A percentile compares a stretch with the other conserved stretches of the same genome.
Conservation (phyloP, 1,140 invertebrate species). For the Drosophila kikkawai region DNA sequence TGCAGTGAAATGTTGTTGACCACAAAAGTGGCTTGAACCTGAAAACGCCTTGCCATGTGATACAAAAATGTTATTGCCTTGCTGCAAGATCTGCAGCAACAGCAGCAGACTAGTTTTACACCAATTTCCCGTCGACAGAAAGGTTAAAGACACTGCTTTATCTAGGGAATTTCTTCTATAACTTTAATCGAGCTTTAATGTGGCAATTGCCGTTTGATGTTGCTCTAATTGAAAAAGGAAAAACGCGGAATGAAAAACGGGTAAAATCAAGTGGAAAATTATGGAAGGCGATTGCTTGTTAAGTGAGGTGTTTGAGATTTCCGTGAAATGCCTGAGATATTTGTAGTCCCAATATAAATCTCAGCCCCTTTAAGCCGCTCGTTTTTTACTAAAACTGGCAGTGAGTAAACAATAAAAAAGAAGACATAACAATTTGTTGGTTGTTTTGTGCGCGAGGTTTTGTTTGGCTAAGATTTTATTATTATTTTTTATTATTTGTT, state of each 20-base stretch:
- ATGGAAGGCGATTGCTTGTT: constrained; percentile 20
- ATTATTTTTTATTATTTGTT: constrained; percentile 50
- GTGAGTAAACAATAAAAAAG: constrained; percentile 25
- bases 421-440: constrained; percentile 46
- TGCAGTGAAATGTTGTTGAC: constrained; percentile 55
- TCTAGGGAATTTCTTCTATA: constrained; percentile 65
- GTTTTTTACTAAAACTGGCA: constrained; percentile 42
- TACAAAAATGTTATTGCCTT: constrained; percentile 69
- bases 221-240: constrained; percentile 75
- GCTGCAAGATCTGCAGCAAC: constrained; percentile 41
- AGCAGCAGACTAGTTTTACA: constrained; percentile 70
- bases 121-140: constrained; percentile 74
- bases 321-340: constrained; percentile 35
- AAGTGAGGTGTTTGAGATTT: constrained; percentile 30
- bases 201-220: constrained; percentile 72
- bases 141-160: constrained; percentile 72
- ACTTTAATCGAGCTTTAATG: constrained; percentile 75
- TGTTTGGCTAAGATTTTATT: constrained; percentile 35
- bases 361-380: constrained; percentile 21
- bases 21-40: constrained; percentile 71
- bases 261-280: constrained; percentile 44
- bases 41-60: constrained; percentile 74
- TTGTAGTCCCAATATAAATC: constrained; percentile 30
- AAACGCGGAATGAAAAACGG: constrained; percentile 56
- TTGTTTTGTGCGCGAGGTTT: constrained; percentile 42